Conservation (phyloP, 2,888 invertebrate genomes). For the Pterobdella sp. region DNA sequence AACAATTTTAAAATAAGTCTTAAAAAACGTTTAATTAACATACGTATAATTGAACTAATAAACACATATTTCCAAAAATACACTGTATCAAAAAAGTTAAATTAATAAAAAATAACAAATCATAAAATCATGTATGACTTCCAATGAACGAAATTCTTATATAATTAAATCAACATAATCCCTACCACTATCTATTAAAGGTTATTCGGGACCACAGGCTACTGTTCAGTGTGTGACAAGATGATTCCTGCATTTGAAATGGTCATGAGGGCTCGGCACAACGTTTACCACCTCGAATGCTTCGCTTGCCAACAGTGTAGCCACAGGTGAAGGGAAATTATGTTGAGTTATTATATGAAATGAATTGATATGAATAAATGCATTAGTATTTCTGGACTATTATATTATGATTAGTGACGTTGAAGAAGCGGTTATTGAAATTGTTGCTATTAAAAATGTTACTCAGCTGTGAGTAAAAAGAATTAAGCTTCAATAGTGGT, state of each 20-base stretch:
- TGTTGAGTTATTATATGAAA: conserved; percentile 13
- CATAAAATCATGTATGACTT: neutral
- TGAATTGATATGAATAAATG: too few species aligned
- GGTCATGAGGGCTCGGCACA: conserved; percentile 86
- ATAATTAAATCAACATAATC: neutral
- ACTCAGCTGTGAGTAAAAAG: too few species aligned
- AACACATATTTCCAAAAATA: too few species aligned
- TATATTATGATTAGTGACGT: too few species aligned
- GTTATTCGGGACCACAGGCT: conserved; percentile 80
- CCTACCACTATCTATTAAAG: conserved; percentile 53
- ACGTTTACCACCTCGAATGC: conserved; percentile 86
- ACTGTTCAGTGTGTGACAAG: conserved; percentile 84
- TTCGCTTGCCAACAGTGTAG: conserved; percentile 89
- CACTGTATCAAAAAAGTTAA: neutral
- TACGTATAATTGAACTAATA: too few species aligned
- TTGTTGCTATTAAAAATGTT: too few species aligned
- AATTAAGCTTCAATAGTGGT: too few species aligned
- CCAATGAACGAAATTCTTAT: neutral
- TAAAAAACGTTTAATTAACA: too few species aligned
- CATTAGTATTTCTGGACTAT: too few species aligned
- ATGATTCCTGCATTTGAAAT: conserved; percentile 88
- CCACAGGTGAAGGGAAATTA: conserved; percentile 64
- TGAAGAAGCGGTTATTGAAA: too few species aligned
- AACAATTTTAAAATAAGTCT: neutral
- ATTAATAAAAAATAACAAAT: neutral